Conservation (phyloP, 2,888 invertebrate species). For the Apamea monoglypha region DNA sequence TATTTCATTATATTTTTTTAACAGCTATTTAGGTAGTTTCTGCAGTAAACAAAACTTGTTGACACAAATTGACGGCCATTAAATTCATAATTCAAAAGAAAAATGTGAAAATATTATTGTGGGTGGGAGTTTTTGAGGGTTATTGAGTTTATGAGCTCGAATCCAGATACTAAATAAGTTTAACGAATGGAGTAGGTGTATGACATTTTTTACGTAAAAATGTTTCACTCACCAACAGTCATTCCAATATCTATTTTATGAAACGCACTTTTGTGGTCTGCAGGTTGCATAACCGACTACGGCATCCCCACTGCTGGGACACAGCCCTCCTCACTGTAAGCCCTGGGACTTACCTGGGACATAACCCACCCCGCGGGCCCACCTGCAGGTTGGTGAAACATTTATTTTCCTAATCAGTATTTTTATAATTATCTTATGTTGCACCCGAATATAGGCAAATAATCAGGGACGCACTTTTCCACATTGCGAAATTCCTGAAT, state of each 20-base stretch:
- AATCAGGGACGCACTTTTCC: neutral
- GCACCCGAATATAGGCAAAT: neutral
- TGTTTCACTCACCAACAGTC: neutral
- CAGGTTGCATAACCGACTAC: neutral
- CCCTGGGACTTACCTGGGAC: neutral
- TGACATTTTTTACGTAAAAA: conserved; percentile 15
- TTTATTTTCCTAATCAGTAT: neutral
- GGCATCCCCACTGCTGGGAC: neutral
- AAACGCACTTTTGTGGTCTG: neutral
- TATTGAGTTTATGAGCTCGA: conserved; percentile 43
- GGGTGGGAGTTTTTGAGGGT: conserved; percentile 27
- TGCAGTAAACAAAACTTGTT: conserved; percentile 53
- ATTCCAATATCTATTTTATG: neutral
- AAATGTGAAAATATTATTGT: conserved; percentile 31
- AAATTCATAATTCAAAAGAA: conserved; percentile 46
- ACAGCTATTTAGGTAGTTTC: conserved; percentile 33
- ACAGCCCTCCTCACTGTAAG: neutral
- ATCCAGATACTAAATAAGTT: conserved; percentile 23
- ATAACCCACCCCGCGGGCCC: neutral
- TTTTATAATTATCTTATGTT: neutral
- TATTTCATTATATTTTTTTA: conserved; percentile 48
- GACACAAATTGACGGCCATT: conserved; percentile 46
- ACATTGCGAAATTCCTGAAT: conserved; percentile 4
- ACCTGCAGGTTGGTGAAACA: neutral
- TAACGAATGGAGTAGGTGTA: conserved; percentile 1